Percentiles rank a stretch among this genome's conserved stretches.
Evolutionary conservation across 2,888 invertebrate species (phyloP).

Genomic region (Hydraecia micacea): DNA sequence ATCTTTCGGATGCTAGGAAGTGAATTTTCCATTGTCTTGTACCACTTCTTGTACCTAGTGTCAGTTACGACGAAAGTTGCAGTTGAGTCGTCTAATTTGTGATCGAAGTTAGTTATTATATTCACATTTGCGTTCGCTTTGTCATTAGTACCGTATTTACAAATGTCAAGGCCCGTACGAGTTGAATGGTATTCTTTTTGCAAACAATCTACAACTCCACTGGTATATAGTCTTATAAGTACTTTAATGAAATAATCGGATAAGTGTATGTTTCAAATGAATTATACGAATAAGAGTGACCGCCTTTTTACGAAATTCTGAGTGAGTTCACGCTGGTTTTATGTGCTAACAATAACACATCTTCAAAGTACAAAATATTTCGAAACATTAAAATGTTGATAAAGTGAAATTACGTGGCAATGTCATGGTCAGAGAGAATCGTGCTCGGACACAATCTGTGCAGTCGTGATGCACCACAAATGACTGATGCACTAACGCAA

Average conservation of each 20-base stretch:
- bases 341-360: constrained; percentile 36
- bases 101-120: constrained; percentile 56
- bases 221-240: constrained; percentile 31
- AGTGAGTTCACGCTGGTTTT: constrained; percentile 22
- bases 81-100: constrained; percentile 46
- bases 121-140: constrained; percentile 58
- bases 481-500: constrained; percentile 80
- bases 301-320: constrained; percentile 7
- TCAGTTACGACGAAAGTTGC: constrained; percentile 57
- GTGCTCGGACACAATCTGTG: constrained; percentile 74
- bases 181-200: constrained; percentile 54
- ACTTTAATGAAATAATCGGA: constrained; percentile 34
- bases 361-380: constrained; percentile 50
- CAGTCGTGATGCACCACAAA: constrained; percentile 84
- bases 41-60: constrained; percentile 55
- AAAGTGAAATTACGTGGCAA: constrained; percentile 82
- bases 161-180: constrained; percentile 64
- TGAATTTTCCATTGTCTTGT: constrained; percentile 78
- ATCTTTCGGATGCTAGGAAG: constrained; percentile 84
- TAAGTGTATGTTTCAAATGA: constrained; percentile 19
- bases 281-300: constrained; percentile 2
- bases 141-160: constrained; percentile 60
- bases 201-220: constrained; percentile 40
- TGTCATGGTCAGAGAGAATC: constrained; percentile 85
- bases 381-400: constrained; percentile 65